These are phyloP conservation scores for Chydorus sphaericus DNA, from an alignment of 2,888 invertebrate genomes.

Conservation along the genomic window DNA sequence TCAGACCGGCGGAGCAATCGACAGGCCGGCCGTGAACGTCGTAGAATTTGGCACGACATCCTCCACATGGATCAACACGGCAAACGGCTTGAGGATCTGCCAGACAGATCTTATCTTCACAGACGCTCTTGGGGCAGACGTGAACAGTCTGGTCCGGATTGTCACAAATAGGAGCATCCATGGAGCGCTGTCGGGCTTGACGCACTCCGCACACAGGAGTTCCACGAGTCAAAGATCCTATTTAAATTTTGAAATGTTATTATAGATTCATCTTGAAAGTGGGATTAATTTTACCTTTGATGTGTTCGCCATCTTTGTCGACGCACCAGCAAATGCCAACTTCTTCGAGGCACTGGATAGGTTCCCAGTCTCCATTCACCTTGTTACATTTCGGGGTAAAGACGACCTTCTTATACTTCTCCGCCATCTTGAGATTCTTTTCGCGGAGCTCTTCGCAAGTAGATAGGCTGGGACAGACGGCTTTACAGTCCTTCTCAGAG, in stretches of 20 bases:
- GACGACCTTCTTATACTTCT: constrained; percentile 53
- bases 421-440: constrained; percentile 56
- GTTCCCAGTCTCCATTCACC: constrained; percentile 58
- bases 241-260: background rate
- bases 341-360: constrained; percentile 61
- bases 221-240: constrained; percentile 51
- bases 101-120: constrained; percentile 26
- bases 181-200: constrained; percentile 48
- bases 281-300: constrained; percentile 41
- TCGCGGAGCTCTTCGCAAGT: constrained; percentile 65
- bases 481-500: constrained; percentile 54
- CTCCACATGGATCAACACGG: constrained; percentile 27
- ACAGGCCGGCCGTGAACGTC: constrained; percentile 23
- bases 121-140: constrained; percentile 24
- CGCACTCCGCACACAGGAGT: constrained; percentile 63
- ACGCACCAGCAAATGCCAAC: constrained; percentile 79
- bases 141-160: constrained; percentile 24
- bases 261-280: background rate
- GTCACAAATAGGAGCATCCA: constrained; percentile 25
- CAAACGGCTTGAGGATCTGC: constrained; percentile 26
- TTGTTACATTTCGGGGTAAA: constrained; percentile 64
- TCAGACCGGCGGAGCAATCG: constrained; percentile 23
- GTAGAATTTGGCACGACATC: constrained; percentile 25
- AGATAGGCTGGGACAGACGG: constrained; percentile 65
- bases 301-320: constrained; percentile 59